Percentiles rank a stretch among this genome's conserved stretches.
Evolutionary conservation across 2,888 invertebrate genomes (phyloP).

Genomic region (Panorpa germanica): DNA sequence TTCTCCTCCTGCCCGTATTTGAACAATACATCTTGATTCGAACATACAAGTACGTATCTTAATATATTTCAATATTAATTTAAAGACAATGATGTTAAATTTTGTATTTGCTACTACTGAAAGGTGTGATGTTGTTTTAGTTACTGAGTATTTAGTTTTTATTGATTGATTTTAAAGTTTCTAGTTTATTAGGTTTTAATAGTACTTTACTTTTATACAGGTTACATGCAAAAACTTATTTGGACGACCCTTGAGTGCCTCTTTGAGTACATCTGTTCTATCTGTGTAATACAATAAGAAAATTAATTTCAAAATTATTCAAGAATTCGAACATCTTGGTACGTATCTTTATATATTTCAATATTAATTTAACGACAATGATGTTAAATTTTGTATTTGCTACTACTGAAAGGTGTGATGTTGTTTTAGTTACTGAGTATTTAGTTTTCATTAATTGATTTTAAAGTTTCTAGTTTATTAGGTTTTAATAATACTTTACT

Average conservation of each 20-base stretch:
- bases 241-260: slow-evolving; percentile 86
- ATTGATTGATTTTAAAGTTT: slow-evolving; percentile 1
- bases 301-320: slow-evolving; percentile 65
- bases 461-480: slow-evolving; percentile 5
- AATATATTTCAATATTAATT: slow-evolving; percentile 3
- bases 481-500: slow-evolving; percentile 9
- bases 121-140: slow-evolving; percentile 19
- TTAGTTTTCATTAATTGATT: neutral
- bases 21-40: slow-evolving; percentile 87
- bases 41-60: slow-evolving; percentile 61
- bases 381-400: slow-evolving; percentile 20
- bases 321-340: too few species aligned
- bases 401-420: slow-evolving; percentile 25
- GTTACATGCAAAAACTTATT: slow-evolving; percentile 92
- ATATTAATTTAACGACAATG: slow-evolving; percentile 3
- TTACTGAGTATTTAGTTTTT: slow-evolving; percentile 13
- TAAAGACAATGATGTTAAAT: slow-evolving; percentile 8
- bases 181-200: slow-evolving; percentile 7
- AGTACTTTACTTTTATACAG: slow-evolving; percentile 26
- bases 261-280: slow-evolving; percentile 89
- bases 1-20: too few species aligned
- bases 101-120: slow-evolving; percentile 28
- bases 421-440: slow-evolving; percentile 15
- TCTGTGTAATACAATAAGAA: slow-evolving; percentile 94
- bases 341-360: slow-evolving; percentile 3